Base-by-base conservation (phyloP, 1,140 invertebrate genomes). In the Drosophila funebris region DNA sequence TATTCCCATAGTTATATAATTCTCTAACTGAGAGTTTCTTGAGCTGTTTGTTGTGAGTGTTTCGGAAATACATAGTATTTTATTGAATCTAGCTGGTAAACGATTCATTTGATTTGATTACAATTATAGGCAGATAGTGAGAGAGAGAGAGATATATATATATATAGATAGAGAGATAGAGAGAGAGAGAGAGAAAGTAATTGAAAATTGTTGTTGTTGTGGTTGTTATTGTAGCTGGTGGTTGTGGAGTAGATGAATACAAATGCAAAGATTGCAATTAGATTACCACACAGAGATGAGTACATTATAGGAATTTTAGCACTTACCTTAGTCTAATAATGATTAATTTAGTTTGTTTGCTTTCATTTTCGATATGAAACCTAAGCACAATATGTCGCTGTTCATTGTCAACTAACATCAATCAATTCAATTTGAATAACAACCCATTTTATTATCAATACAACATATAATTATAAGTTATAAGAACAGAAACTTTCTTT, bases 271-370 rank as follows among this genome's bases (percentile, higher is more conserved):
- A 50, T 78, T 75, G 78, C 80, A 71, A 64, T 73, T 63, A 78
- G 58, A 61, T 84, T 79, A 83, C 80, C 80, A 83, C 78, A 81
- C 73, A 80, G 31, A 70, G 64, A 70, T 24, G 33, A 43, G 61
- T 64, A 54, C 36, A 53, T 56, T 78, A 75, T 72, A 78, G 63
- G 75, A 73, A 27, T 76, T 22, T 44, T 69, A 41, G 39, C 81
- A 84, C 81, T 84, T 84, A 84, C 81, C 81, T 84, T 84, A 73
- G 73, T 64, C 81, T 85, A 85, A 70, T 56, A 16, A 68, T 41
- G n/a, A n/a, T 62, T 46, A 18, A 74, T 52, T 33, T 39, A 33
- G 16, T 52, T 27, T 52, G 11, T 29, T 39, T n/a, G 33, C n/a
- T 4, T 29, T n/a, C 9, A 43, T 29, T 50, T 62, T 50, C 16